Conservation (phyloP, 2,888 invertebrate genomes). For the Zootermopsis nevadensis region DNA sequence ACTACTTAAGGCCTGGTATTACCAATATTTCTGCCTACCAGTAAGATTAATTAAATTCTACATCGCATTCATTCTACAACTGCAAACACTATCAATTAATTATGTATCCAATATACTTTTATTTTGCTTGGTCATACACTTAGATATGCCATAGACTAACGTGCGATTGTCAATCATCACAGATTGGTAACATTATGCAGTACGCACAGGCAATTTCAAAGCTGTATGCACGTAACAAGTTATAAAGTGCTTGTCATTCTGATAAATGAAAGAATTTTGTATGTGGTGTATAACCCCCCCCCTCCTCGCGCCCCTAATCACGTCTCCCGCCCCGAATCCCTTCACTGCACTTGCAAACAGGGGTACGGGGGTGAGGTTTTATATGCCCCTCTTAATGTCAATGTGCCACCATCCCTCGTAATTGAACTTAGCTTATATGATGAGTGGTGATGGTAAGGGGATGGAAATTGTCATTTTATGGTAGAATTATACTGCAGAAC, state of each 20-base stretch:
- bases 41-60: too few species aligned
- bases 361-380: too few species aligned
- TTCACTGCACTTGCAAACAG: background rate
- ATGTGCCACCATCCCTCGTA: constrained; percentile 29
- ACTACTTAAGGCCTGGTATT: too few species aligned
- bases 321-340: background rate
- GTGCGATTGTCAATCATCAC: background rate
- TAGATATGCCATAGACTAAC: too few species aligned
- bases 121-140: too few species aligned
- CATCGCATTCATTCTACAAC: too few species aligned
- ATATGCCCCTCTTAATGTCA: background rate
- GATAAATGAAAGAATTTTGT: constrained; percentile 35
- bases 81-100: too few species aligned
- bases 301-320: background rate
- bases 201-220: background rate
- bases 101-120: too few species aligned
- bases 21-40: too few species aligned
- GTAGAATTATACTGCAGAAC: constrained; percentile 25
- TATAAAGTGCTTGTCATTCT: constrained; percentile 32
- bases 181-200: background rate
- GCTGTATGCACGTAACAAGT: background rate
- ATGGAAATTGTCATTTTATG: constrained; percentile 37
- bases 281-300: background rate
- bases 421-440: constrained; percentile 42
- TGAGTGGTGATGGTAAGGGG: constrained; percentile 20